phyloP scores from a whole-genome alignment of 1,140 invertebrate species.

The Drosophila mauritiana region DNA sequence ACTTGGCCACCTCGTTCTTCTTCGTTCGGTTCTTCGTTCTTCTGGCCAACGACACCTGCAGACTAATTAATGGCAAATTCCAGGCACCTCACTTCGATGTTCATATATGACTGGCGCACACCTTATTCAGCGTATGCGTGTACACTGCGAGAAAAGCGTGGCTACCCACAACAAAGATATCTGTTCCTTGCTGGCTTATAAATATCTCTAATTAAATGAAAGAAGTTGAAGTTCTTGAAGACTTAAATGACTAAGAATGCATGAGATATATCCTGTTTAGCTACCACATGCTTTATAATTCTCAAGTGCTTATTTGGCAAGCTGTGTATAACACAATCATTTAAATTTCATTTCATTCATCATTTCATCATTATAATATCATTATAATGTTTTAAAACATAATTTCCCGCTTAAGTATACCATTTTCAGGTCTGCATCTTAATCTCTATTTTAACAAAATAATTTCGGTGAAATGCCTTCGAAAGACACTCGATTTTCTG shows the following conservation, averaged over 20 bases:
- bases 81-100: conserved; percentile 27
- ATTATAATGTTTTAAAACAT: background rate
- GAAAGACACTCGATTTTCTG: background rate
- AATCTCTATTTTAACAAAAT: background rate
- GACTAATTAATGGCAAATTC: conserved; percentile 75
- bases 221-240: no score
- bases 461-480: background rate
- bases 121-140: background rate
- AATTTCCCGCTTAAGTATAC: background rate
- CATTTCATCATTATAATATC: no score
- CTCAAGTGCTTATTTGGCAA: background rate
- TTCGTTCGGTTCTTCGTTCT: conserved; percentile 8
- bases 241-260: no score
- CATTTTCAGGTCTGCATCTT: no score
- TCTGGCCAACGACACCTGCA: conserved; percentile 57
- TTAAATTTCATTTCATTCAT: no score
- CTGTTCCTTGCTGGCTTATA: no score
- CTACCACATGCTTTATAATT: background rate
- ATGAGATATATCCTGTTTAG: no score
- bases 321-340: background rate
- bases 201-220: no score
- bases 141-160: conserved; percentile 5
- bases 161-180: no score
- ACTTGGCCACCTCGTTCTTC: conserved; percentile 16
- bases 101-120: conserved; percentile 22